A percentile compares a stretch with the other conserved stretches of the same genome.
These are phyloP conservation scores for Calliopum simillimum DNA, from an alignment of 2,888 invertebrate genomes.

Conservation along the genomic window DNA sequence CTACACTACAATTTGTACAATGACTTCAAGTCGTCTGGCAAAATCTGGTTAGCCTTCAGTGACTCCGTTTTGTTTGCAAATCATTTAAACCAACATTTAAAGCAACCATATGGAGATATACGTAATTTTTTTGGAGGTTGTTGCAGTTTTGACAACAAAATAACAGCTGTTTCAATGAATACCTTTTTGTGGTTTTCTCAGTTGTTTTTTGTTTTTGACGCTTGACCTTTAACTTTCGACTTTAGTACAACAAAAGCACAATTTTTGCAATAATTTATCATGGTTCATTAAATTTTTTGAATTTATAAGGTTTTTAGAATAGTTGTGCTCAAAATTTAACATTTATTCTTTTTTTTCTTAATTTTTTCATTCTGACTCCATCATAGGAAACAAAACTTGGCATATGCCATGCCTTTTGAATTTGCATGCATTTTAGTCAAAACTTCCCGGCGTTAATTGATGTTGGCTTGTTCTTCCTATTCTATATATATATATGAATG, in stretches of 20 bases:
- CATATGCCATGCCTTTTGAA: no score
- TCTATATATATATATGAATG: background rate
- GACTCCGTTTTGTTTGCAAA: background rate
- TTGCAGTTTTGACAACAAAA: conserved; percentile 2
- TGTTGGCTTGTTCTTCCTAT: conserved; percentile 4
- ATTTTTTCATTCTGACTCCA: no score
- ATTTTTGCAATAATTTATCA: background rate
- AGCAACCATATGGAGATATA: background rate
- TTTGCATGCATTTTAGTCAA: conserved; percentile 15
- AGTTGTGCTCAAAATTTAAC: no score
- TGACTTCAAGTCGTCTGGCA: background rate
- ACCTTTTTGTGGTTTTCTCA: background rate
- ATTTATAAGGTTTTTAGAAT: no score
- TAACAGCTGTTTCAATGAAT: conserved; percentile 3
- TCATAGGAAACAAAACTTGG: no score
- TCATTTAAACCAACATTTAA: background rate
- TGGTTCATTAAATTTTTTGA: no score
- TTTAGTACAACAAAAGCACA: background rate
- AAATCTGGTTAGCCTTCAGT: conserved; percentile 15
- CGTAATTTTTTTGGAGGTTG: background rate
- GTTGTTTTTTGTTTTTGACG: background rate
- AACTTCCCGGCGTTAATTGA: conserved; percentile 15
- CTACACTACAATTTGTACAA: background rate
- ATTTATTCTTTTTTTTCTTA: no score
- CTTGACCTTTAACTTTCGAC: conserved; percentile 3